phyloP scores from a whole-genome alignment of 2,888 invertebrate species.

The Chrysotoxum bicinctum region DNA sequence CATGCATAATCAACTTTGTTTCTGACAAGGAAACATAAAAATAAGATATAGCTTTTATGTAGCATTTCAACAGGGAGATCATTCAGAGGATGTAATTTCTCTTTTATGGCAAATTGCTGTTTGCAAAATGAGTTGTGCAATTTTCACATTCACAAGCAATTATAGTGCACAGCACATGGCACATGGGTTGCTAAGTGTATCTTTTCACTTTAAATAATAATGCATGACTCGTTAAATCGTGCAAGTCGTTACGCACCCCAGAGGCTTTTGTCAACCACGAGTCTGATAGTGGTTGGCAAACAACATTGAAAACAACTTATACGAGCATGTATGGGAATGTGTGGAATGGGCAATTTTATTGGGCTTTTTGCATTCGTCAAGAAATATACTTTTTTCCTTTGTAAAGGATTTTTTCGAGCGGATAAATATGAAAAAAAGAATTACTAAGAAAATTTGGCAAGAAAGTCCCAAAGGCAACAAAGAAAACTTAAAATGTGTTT shows the following conservation, averaged over 20 bases:
- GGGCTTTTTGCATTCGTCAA: not conserved
- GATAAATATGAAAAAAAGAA: not conserved
- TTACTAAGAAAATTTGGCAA: too few relatives aligned
- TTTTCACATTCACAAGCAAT: constrained; percentile 19
- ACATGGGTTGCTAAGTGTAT: not conserved
- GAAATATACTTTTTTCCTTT: not conserved
- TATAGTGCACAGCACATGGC: not conserved
- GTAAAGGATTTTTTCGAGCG: not conserved
- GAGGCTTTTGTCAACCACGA: not conserved
- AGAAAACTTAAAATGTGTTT: too few relatives aligned
- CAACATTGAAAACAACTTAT: not conserved
- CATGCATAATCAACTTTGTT: constrained; percentile 21
- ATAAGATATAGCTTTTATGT: not conserved
- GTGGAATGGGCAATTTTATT: not conserved
- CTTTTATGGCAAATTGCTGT: constrained; percentile 13
- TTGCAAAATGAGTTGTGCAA: not conserved
- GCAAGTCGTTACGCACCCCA: not conserved
- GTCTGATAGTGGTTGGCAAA: not conserved
- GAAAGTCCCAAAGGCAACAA: too few relatives aligned
- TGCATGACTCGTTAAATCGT: not conserved
- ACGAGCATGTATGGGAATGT: not conserved
- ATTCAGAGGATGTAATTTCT: not conserved
- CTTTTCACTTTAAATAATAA: constrained; percentile 12
- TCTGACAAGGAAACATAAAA: constrained; percentile 18
- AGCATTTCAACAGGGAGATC: not conserved